Evolutionary conservation across 2,113 vertebrate species (phyloP).

Genomic region (Peucedramus taeniatus): DNA sequence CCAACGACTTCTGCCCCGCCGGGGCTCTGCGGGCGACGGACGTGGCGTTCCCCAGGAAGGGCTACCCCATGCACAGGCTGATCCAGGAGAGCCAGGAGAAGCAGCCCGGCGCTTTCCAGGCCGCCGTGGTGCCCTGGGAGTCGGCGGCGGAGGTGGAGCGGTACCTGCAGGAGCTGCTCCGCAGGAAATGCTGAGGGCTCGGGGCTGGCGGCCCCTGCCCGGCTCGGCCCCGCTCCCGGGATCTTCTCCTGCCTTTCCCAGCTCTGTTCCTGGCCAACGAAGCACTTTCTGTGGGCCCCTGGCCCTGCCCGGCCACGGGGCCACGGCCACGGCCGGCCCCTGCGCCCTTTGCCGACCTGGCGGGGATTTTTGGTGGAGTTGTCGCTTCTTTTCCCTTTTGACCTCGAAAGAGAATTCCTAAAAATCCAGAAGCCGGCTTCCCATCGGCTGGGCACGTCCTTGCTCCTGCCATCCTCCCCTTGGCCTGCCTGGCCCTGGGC

Average conservation of each 20-base stretch:
- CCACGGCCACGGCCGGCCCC: neutral
- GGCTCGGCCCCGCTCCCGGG: neutral
- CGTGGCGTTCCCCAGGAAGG: slow-evolving; percentile 84
- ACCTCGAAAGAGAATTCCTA: neutral
- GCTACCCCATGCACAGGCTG: slow-evolving; percentile 91
- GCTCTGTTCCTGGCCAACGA: neutral
- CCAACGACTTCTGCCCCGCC: slow-evolving; percentile 94
- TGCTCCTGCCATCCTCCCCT: neutral
- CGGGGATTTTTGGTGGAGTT: rapidly evolving
- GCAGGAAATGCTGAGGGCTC: slow-evolving; percentile 54
- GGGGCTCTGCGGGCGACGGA: slow-evolving; percentile 76
- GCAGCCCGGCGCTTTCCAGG: slow-evolving; percentile 80
- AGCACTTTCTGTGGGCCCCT: slow-evolving; percentile 2
- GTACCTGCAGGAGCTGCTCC: slow-evolving; percentile 81
- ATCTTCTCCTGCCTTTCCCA: neutral
- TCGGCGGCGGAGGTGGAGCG: slow-evolving; percentile 80
- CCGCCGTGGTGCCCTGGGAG: slow-evolving; percentile 88
- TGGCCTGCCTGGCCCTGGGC: neutral
- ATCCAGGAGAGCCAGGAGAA: slow-evolving; percentile 82
- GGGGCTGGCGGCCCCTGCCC: rapidly evolving
- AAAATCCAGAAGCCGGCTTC: neutral
- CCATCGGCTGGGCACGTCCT: neutral
- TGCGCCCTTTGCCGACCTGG: neutral
- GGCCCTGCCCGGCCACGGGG: neutral
- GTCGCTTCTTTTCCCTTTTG: neutral